Evolutionary conservation across 1,140 invertebrate species (phyloP).

Genomic region (Hyles vespertilio): DNA sequence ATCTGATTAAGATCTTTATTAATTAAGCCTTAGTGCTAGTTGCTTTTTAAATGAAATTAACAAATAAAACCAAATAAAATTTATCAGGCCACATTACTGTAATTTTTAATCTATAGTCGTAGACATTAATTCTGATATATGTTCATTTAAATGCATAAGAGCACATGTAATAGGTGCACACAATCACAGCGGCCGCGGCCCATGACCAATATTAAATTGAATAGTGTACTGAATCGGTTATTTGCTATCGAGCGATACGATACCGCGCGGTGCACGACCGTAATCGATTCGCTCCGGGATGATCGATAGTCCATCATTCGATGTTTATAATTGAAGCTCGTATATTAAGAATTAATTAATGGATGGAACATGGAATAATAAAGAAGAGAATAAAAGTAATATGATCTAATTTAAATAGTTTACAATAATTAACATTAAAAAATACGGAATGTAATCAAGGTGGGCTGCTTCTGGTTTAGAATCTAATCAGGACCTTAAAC

Average conservation of each 20-base stretch:
- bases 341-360: constrained; percentile 23
- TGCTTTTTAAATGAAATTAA: too few relatives aligned
- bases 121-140: neutral
- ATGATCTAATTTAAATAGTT: too few relatives aligned
- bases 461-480: too few relatives aligned
- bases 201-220: constrained; percentile 59
- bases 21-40: too few relatives aligned
- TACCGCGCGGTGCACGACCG: constrained; percentile 27
- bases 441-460: too few relatives aligned
- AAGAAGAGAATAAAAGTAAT: too few relatives aligned
- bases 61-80: too few relatives aligned
- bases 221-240: constrained; percentile 39
- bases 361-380: neutral
- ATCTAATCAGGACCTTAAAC: too few relatives aligned
- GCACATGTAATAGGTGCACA: constrained; percentile 1
- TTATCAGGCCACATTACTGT: too few relatives aligned
- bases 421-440: too few relatives aligned
- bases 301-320: constrained; percentile 29
- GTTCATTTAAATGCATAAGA: neutral
- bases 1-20: too few relatives aligned
- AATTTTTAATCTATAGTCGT: neutral
- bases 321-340: constrained; percentile 8
- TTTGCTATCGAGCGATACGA: constrained; percentile 36
- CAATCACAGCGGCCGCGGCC: constrained; percentile 33
- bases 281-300: constrained; percentile 49